A percentile compares a stretch with the other conserved stretches of the same genome.
These are phyloP conservation scores for Poeciliopsis prolifica DNA, from an alignment of 2,113 vertebrate species.

Conservation along the genomic window DNA sequence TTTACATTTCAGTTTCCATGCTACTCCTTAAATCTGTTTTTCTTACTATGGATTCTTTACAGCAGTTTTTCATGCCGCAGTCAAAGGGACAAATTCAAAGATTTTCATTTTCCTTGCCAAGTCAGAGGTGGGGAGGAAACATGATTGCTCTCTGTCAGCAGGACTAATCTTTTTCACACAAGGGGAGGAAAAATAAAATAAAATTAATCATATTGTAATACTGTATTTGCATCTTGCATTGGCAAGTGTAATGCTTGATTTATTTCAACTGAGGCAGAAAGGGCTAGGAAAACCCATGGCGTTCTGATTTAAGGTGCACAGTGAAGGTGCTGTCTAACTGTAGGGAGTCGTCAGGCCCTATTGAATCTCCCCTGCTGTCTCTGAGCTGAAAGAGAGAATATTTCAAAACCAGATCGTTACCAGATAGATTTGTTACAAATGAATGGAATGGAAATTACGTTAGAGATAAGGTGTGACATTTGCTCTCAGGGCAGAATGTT, in stretches of 20 bases:
- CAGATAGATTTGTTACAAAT: neutral
- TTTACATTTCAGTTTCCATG: neutral
- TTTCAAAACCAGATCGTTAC: neutral
- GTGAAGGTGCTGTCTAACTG: neutral
- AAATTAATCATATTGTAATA: slow-evolving; percentile 9
- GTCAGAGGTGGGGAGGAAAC: neutral
- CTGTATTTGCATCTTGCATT: slow-evolving; percentile 13
- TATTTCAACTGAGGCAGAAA: slow-evolving; percentile 3
- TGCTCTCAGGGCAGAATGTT: neutral
- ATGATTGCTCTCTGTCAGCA: neutral
- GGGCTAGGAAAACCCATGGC: slow-evolving; percentile 5
- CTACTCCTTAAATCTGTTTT: neutral
- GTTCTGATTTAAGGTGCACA: neutral
- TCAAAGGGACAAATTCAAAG: neutral
- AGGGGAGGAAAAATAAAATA: neutral
- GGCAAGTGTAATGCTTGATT: neutral
- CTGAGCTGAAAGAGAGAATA: neutral
- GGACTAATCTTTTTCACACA: neutral
- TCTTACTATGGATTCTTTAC: neutral
- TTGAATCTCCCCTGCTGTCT: neutral
- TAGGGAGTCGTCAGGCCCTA: slow-evolving; percentile 6
- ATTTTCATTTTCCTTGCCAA: neutral
- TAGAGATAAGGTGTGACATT: neutral
- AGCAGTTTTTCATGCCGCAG: neutral
- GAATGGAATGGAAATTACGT: neutral